phyloP scores from a whole-genome alignment of 2,888 invertebrate genomes.

The Agriotes lineatus region DNA sequence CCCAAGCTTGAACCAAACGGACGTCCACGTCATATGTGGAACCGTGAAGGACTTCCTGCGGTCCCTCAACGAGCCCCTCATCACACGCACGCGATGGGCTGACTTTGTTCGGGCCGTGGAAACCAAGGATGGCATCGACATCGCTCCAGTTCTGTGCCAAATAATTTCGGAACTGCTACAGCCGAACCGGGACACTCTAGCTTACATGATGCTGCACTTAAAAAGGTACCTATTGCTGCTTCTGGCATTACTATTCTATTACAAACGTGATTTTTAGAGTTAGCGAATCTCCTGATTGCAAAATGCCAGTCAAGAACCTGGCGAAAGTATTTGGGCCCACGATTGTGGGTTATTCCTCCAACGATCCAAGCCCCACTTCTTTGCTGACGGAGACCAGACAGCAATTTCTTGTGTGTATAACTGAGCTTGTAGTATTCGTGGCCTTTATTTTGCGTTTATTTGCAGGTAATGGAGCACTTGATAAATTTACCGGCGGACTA shows the following conservation, averaged over 20 bases:
- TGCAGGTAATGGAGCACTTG: slow-evolving; percentile 70
- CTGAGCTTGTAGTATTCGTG: no score
- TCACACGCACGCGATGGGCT: slow-evolving; percentile 87
- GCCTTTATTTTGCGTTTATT: no score
- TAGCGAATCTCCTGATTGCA: slow-evolving; percentile 84
- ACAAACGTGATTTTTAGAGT: no score
- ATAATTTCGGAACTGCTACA: slow-evolving; percentile 88
- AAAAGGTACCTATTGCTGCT: slow-evolving; percentile 72
- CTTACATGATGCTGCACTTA: slow-evolving; percentile 91
- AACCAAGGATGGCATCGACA: slow-evolving; percentile 70
- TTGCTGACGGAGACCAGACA: slow-evolving; percentile 84
- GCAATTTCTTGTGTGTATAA: slow-evolving; percentile 73
- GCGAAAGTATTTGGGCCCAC: slow-evolving; percentile 95
- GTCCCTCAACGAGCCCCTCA: slow-evolving; percentile 88
- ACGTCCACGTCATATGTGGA: slow-evolving; percentile 92
- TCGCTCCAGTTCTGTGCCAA: slow-evolving; percentile 76
- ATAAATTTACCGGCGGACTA: slow-evolving; percentile 80
- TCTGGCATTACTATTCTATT: no score
- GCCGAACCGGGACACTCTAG: slow-evolving; percentile 94
- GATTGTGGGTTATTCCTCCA: slow-evolving; percentile 88
- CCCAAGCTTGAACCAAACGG: slow-evolving; percentile 80
- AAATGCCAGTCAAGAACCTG: slow-evolving; percentile 92
- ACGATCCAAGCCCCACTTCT: slow-evolving; percentile 77
- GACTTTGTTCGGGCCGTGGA: slow-evolving; percentile 82
- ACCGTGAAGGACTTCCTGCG: slow-evolving; percentile 95